Percentiles rank a stretch among this genome's conserved stretches.
Conservation (phyloP, 1,140 invertebrate species). For the Camponotus pennsylvanicus region DNA sequence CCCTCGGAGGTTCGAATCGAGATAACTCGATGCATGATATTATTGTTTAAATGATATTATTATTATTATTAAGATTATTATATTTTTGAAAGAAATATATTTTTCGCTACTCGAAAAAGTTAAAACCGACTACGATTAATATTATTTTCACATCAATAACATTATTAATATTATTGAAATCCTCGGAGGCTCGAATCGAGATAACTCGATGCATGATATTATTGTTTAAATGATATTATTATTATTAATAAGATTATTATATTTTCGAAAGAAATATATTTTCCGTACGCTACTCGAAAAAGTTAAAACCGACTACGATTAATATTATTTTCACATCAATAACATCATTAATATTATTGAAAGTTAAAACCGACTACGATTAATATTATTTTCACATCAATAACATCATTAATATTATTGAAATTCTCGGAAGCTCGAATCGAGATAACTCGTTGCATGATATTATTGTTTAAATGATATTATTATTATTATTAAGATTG, state of each 20-base stretch:
- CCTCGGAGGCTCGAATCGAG: not conserved
- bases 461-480: not conserved
- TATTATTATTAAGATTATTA: not conserved
- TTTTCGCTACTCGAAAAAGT: not conserved
- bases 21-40: not conserved
- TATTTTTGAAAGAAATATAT: too few species aligned
- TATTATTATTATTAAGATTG: too few species aligned
- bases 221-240: not conserved
- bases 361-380: not conserved
- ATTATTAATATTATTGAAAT: not conserved
- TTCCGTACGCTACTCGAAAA: not conserved
- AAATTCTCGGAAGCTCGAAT: not conserved
- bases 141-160: not conserved
- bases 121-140: not conserved
- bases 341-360: not conserved
- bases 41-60: not conserved
- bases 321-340: not conserved
- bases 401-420: not conserved
- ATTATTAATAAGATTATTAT: not conserved
- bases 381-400: not conserved
- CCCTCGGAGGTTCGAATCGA: not conserved
- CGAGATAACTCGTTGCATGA: not conserved
- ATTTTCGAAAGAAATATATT: too few species aligned
- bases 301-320: not conserved
- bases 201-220: not conserved